These are phyloP conservation scores for Microplitis deprimator DNA, from an alignment of 2,888 invertebrate genomes.

Conservation along the genomic window DNA sequence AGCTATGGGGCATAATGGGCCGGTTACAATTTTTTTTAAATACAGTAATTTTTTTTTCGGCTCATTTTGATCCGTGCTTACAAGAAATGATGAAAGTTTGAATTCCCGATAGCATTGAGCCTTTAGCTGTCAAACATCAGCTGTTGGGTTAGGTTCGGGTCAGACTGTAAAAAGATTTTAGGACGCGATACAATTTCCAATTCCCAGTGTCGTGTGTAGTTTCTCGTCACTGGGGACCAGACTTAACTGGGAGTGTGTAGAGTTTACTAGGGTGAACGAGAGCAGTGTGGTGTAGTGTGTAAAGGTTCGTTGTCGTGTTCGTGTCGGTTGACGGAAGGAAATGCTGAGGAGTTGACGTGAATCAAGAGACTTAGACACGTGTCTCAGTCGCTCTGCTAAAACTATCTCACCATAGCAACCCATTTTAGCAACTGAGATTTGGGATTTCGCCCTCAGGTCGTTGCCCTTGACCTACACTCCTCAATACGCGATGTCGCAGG, in stretches of 20 bases:
- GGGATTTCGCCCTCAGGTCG: constrained; percentile 60
- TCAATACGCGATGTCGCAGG: too few relatives aligned
- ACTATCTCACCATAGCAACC: constrained; percentile 56
- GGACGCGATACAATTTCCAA: constrained; percentile 50
- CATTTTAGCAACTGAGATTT: constrained; percentile 44
- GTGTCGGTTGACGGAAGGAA: constrained; percentile 4
- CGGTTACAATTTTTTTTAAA: too few relatives aligned
- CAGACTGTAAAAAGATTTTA: constrained; percentile 44
- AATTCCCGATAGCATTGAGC: not conserved
- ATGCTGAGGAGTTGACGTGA: constrained; percentile 19
- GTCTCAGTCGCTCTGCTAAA: constrained; percentile 3
- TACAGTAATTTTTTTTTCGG: too few relatives aligned
- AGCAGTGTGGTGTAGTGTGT: too few relatives aligned
- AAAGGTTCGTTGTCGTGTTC: constrained; percentile 15
- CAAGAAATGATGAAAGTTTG: not conserved
- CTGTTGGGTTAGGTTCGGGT: constrained; percentile 27
- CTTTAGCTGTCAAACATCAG: not conserved
- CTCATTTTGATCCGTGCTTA: too few relatives aligned
- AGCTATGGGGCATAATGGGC: too few relatives aligned
- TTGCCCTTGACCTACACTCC: constrained; percentile 68
- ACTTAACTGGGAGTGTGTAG: constrained; percentile 40
- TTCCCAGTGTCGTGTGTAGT: constrained; percentile 40
- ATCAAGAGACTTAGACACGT: constrained; percentile 36
- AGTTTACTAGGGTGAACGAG: not conserved
- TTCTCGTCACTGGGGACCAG: constrained; percentile 34